Base-by-base conservation (phyloP, 2,113 vertebrate genomes). In the Coracopsis vasa region DNA sequence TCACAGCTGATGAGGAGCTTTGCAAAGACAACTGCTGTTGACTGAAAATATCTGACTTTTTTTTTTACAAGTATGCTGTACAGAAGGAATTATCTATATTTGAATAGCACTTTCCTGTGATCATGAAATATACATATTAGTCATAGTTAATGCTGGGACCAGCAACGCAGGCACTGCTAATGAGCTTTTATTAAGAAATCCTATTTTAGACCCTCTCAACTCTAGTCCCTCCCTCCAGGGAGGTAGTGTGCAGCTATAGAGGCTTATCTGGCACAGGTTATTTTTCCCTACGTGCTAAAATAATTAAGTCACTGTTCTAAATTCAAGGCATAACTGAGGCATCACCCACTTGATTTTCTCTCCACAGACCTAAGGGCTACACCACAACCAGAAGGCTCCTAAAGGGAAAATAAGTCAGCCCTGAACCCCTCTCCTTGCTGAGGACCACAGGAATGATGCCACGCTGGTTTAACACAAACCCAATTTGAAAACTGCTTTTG, bases 1-100 rank as follows among this genome's bases (percentile, higher is more conserved):
- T 88, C 88, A 66, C 88, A 94, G 95, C 88, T 86, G 91, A 95
- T 37, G 80, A 94, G 86, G 42, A 94, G 86, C 24, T 88, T 53
- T 58, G 53, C 14, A n/a, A 79, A 96, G 88, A 92, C 96, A 96
- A 90, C 79, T 93, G 91, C 94, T 91, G 86, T 37, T 65, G 83
- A 73, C 75, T 91, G 92, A 93, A 95, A 94, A 91, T 70, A 88
- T 67, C 94, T 66, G 75, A 61, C 88, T 61, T 54, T 60, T 77
- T 62, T 45, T 23, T 18, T 13, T 39, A 41, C 39, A 5, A 86
- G 65, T 60, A 11, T 21, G 66, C 65, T 44, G 28, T 18, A 51
- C 33, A 87, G 93, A 81, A 86, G 69, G 71, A 71, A 91, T 74
- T 23, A 91, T 79, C 91, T 54, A 18, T 88, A 64, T 85, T 75